Evolutionary conservation across 2,113 vertebrate genomes (phyloP), one percentile per base, ranked within the genome.

Genomic region (Engraulis encrasicolus): DNA sequence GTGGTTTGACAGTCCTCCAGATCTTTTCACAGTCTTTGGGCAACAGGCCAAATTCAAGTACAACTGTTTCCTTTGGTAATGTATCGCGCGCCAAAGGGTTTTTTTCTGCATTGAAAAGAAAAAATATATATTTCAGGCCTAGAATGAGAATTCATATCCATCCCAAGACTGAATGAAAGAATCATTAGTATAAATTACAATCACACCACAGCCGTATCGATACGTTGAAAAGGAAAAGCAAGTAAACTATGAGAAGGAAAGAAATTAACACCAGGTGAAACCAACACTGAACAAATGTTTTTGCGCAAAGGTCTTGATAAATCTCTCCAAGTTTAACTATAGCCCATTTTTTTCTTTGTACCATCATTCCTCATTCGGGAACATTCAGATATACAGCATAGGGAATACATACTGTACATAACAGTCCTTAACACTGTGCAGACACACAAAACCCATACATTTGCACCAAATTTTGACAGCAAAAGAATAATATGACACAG

Each of bases 11-110:
- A 91, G 78, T 36, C 87, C 52, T 96, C 96, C 96, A 96, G 93
- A 95, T 92, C 93, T 94, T 95, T 94, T 92, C 94, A 95, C 95
- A 91, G 66, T 74, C 94, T 95, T 94, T 94, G 95, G 95, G 95
- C 95, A 92, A 93, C 94, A 94, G 91, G 92, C 95, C 92, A 90
- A 93, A 92, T 95, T 95, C 92, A 95, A 96, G 93, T 95, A 93
- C 95, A 96, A 96, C 90, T 94, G 92, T 96, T 96, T 96, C 95
- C 92, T 96, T 96, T 96, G 93, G 94, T 96, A 95, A 92, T 92
- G 94, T 92, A 95, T 92, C 87, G 90, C 92, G 92, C 92, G 92
- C 89, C 93, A 86, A 91, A 94, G 91, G 90, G 93, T 96, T 94
- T 91, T 78, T 82, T 81, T 80, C 52, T 45, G 50, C 81, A 84